A percentile compares a stretch with the other conserved stretches of the same genome.
These are phyloP conservation scores for Heliothis virescens DNA, from an alignment of 1,140 invertebrate species.

Conservation along the genomic window DNA sequence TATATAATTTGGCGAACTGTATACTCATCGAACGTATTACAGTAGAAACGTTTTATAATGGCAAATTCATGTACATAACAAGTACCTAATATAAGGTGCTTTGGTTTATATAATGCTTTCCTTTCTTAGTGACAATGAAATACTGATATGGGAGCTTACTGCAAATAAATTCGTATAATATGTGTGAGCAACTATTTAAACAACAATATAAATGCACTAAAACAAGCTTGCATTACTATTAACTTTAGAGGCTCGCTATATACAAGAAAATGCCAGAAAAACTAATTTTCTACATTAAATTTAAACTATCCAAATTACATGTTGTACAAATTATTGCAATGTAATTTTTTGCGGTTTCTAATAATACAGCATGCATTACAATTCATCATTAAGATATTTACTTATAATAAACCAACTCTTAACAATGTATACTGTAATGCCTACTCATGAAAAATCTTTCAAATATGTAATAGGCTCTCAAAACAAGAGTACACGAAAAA, in stretches of 20 bases:
- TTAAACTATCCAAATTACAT: conserved; percentile 63
- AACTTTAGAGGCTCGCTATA: conserved; percentile 46
- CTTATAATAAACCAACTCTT: conserved; percentile 73
- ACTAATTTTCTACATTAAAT: conserved; percentile 60
- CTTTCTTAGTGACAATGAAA: conserved; percentile 4
- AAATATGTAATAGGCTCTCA: conserved; percentile 85
- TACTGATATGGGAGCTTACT: not conserved
- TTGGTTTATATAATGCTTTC: conserved; percentile 36
- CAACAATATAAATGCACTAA: conserved; percentile 27
- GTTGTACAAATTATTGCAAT: conserved; percentile 75
- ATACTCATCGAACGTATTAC: conserved; percentile 69
- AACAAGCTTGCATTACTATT: conserved; percentile 39
- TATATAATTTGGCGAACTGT: conserved; percentile 82
- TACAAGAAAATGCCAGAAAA: conserved; percentile 75
- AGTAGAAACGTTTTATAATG: conserved; percentile 59
- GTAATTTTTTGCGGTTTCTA: conserved; percentile 65
- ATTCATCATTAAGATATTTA: conserved; percentile 59
- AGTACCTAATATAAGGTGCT: conserved; percentile 41
- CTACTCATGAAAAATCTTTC: conserved; percentile 77
- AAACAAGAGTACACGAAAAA: conserved; percentile 87
- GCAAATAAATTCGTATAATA: conserved; percentile 31
- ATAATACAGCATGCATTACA: conserved; percentile 72
- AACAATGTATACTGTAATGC: conserved; percentile 68
- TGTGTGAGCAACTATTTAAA: conserved; percentile 26
- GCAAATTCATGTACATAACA: conserved; percentile 75